These are phyloP conservation scores for Altica lythri DNA, from an alignment of 2,888 invertebrate genomes.

Conservation along the genomic window DNA sequence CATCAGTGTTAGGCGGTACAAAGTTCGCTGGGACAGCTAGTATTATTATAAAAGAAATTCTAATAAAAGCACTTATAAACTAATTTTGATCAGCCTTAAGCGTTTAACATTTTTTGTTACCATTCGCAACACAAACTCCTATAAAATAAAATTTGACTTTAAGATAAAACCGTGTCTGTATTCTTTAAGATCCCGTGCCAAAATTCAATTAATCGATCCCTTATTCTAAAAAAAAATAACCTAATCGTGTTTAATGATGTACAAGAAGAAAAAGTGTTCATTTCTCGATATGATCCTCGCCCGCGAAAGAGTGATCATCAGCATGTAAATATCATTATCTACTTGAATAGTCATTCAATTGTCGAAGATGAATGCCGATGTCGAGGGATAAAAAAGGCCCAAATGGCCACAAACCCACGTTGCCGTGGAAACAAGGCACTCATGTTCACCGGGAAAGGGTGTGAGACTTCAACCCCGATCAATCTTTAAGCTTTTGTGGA, in stretches of 20 bases:
- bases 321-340: conserved; percentile 57
- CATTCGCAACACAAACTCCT: no score
- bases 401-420: conserved; percentile 55
- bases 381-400: conserved; percentile 52
- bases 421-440: conserved; percentile 50
- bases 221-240: neutral
- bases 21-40: no score
- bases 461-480: conserved; percentile 52
- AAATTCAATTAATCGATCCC: no score
- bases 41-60: no score
- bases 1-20: no score
- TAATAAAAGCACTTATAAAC: no score
- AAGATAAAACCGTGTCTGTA: no score
- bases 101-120: no score
- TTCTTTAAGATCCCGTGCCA: no score
- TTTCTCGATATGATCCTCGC: conserved; percentile 27
- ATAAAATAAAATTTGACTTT: no score
- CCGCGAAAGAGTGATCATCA: conserved; percentile 53
- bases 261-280: conserved; percentile 6
- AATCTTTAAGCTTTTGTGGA: conserved; percentile 55
- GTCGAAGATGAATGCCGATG: conserved; percentile 54
- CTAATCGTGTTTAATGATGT: conserved; percentile 10
- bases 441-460: conserved; percentile 51
- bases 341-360: conserved; percentile 57
- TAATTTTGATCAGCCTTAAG: no score